A percentile compares a stretch with the other conserved stretches of the same genome.
phyloP scores from a whole-genome alignment of 1,140 invertebrate species.

The Apis florea region DNA sequence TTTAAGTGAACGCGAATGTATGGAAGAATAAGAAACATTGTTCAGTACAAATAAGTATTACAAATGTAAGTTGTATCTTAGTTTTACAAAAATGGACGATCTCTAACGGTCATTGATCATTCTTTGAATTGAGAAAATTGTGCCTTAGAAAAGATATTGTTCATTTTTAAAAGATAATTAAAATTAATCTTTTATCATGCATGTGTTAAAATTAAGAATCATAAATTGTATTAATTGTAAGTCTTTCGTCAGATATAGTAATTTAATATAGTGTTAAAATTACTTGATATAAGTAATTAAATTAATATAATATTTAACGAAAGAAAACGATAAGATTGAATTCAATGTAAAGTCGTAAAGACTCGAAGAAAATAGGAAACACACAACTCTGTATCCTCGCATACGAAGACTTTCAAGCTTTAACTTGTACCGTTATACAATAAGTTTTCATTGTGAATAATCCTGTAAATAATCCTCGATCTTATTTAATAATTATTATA shows the following conservation, averaged over 20 bases:
- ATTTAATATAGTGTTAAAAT: background rate
- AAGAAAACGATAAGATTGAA: too few species aligned
- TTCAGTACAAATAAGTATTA: conserved; percentile 13
- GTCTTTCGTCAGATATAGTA: background rate
- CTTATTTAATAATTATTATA: conserved; percentile 54
- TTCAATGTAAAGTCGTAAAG: background rate
- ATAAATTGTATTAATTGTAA: background rate
- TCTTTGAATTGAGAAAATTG: background rate
- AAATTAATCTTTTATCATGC: background rate
- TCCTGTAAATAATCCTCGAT: conserved; percentile 61
- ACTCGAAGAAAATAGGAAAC: background rate
- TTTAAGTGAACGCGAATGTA: background rate
- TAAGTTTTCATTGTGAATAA: conserved; percentile 59
- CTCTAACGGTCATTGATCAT: background rate
- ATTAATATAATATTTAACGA: background rate
- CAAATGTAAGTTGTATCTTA: background rate
- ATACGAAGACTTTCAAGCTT: conserved; percentile 66
- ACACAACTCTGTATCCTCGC: conserved; percentile 52
- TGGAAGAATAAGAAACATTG: background rate
- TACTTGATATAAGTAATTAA: too few species aligned
- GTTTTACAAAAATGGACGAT: background rate
- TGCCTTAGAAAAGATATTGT: conserved; percentile 5
- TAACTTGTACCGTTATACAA: conserved; percentile 51
- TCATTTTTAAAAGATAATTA: background rate
- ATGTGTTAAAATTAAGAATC: background rate